These are phyloP conservation scores for Myiozetetes cayanensis DNA, from an alignment of 2,113 vertebrate species.

Conservation along the genomic window DNA sequence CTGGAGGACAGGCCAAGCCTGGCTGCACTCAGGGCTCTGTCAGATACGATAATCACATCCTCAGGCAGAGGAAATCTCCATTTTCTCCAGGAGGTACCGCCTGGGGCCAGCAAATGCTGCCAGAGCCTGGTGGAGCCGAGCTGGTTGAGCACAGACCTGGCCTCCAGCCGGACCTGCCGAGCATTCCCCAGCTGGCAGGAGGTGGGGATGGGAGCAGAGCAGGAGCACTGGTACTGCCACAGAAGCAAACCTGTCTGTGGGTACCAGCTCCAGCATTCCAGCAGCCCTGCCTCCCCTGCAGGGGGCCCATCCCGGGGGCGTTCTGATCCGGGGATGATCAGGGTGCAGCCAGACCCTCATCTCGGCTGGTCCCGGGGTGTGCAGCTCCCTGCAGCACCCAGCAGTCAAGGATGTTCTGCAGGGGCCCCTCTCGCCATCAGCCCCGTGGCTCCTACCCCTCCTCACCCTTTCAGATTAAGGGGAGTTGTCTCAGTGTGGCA, in stretches of 20 bases:
- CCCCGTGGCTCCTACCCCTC: neutral
- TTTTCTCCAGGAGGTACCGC: neutral
- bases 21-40: neutral
- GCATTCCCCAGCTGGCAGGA: accelerated
- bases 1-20: neutral
- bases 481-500: neutral
- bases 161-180: neutral
- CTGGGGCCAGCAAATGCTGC: neutral
- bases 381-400: neutral
- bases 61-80: neutral
- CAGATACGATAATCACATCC: neutral
- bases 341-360: accelerated
- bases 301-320: neutral
- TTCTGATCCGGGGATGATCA: neutral
- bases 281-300: neutral
- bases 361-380: accelerated
- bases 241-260: accelerated
- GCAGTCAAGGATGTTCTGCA: accelerated
- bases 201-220: neutral
- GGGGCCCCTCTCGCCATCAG: neutral
- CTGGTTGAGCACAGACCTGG: neutral
- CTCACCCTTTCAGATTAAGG: neutral
- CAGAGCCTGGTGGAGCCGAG: neutral
- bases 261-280: neutral
- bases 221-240: neutral